These are phyloP conservation scores for Drosophila trichaetosa DNA, from an alignment of 2,888 invertebrate genomes.

Conservation along the genomic window DNA sequence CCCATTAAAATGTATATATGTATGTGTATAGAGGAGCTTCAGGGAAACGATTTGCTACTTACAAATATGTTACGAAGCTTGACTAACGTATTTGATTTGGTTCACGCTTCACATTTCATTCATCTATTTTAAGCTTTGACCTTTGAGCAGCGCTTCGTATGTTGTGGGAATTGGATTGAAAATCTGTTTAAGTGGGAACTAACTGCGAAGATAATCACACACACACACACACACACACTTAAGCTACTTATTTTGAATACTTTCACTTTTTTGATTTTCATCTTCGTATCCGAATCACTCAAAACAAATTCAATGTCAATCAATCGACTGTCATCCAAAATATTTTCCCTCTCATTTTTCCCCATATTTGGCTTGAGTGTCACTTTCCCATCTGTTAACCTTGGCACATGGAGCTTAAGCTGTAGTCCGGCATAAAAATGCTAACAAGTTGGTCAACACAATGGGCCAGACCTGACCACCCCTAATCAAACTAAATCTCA, in stretches of 20 bases:
- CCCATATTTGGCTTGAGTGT: slow-evolving; percentile 3
- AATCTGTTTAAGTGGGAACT: not conserved
- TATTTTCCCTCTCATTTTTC: slow-evolving; percentile 8
- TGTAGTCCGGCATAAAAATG: slow-evolving; percentile 19
- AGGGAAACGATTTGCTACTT: not conserved
- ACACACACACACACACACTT: slow-evolving; percentile 34
- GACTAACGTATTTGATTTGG: slow-evolving; percentile 11
- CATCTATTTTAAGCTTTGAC: slow-evolving; percentile 13
- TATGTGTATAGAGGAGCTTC: not conserved
- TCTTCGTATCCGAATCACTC: slow-evolving; percentile 8
- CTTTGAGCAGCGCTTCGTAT: slow-evolving; percentile 6
- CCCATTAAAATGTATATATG: too few relatives aligned
- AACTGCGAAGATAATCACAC: slow-evolving; percentile 28
- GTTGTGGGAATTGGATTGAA: slow-evolving; percentile 43
- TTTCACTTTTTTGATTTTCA: slow-evolving; percentile 52
- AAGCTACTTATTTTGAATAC: slow-evolving; percentile 15
- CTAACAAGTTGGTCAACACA: slow-evolving; percentile 39
- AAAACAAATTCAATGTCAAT: slow-evolving; percentile 46
- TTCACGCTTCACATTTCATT: slow-evolving; percentile 31
- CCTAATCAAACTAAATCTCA: slow-evolving; percentile 11
- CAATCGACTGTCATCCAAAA: slow-evolving; percentile 13
- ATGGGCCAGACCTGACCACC: slow-evolving; percentile 31
- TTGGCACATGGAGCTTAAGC: slow-evolving; percentile 41
- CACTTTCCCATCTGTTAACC: slow-evolving; percentile 49
- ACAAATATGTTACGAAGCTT: slow-evolving; percentile 4